Evolutionary conservation across 2,888 invertebrate genomes (phyloP), one percentile per base, ranked within the genome.

Genomic region (Hemistola chrysoprasaria): DNA sequence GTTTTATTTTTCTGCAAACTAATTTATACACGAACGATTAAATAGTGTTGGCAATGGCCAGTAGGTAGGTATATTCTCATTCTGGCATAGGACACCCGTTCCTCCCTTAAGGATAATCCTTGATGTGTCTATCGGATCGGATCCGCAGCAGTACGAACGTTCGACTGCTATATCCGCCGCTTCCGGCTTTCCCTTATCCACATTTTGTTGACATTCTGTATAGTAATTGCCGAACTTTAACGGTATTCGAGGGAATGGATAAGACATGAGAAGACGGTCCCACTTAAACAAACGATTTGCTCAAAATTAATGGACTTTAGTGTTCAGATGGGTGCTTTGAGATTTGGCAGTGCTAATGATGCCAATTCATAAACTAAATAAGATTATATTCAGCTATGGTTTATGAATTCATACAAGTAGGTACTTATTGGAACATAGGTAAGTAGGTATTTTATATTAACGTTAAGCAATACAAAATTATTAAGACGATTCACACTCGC

Each of bases 171-270:
- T 47, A 43, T 56, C 52, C 52, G 54, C 28, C 16, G 23, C 31
- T 39, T 54, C 50, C 56, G 50, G 30, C 23, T 21, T 40, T 30
- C 16, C 39, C 37, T 47, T 44, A 28, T 16, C 29, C 35, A 20
- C 25, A 9, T 25, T 31, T 11, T 40, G 40, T 40, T 39, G 40
- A 31, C 42, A 35, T 45, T 30, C 32, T 36, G 24, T 26, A 50
- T 31, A 39, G 30, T 53, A 56, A 59, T 53, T 50, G 50, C 36
- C 28, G 20, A 53, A 54, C 50, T 55, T 50, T 53, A 41, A 36
- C 24, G 25, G 22, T 26, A 23, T 32, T 32, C 8, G 7, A 11
- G 27, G 29, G 16, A 16, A 16, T 16, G 16, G 16, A 16, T 16
- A 16, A 16, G 16, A 16, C 16, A 16, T 16, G 16, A 16, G 16